Conservation (phyloP, 2,888 invertebrate genomes). For the Buathra laborator region DNA sequence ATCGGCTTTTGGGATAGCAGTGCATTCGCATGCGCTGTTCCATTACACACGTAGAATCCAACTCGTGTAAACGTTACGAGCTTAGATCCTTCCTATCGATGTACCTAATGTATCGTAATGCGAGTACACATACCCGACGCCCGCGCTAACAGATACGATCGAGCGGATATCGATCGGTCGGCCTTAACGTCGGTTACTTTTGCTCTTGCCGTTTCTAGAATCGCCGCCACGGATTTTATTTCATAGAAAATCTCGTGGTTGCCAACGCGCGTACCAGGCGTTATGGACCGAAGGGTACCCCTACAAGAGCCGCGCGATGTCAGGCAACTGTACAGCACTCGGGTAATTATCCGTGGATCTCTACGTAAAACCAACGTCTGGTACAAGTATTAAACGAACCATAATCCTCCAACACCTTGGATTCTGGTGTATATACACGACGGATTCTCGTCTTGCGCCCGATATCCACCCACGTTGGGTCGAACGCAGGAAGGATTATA, state of each 20-base stretch:
- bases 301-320: constrained; percentile 19
- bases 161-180: constrained; percentile 71
- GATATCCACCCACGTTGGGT: constrained; percentile 53
- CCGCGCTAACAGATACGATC: constrained; percentile 75
- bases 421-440: neutral
- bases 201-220: constrained; percentile 35
- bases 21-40: constrained; percentile 23
- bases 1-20: constrained; percentile 67
- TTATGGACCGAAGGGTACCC: constrained; percentile 8
- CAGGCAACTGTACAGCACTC: neutral
- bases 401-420: constrained; percentile 22
- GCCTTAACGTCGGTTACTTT: constrained; percentile 36
- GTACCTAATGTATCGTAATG: neutral
- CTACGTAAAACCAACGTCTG: constrained; percentile 9
- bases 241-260: constrained; percentile 25
- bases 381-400: neutral
- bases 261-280: neutral
- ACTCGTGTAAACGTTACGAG: constrained; percentile 72
- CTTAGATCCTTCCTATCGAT: constrained; percentile 69
- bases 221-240: constrained; percentile 43
- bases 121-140: constrained; percentile 66
- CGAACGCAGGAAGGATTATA: neutral
- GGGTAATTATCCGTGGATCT: constrained; percentile 47
- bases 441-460: constrained; percentile 39
- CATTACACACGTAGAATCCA: constrained; percentile 23